Evolutionary conservation across 2,113 vertebrate genomes (phyloP).

Genomic region (Lepus timidus): DNA sequence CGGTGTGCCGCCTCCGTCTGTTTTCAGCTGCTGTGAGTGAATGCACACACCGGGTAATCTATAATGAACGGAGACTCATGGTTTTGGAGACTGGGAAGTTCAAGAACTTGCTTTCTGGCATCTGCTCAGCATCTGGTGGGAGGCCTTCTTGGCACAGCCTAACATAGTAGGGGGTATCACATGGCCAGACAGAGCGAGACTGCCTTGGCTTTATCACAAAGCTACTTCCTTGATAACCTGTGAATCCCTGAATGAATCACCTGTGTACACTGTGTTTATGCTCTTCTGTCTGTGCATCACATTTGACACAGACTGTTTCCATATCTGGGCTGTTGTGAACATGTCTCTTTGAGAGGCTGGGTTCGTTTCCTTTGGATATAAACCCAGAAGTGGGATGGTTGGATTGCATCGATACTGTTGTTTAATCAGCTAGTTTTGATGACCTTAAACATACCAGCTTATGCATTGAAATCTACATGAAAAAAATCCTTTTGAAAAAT

Average conservation of each 20-base stretch:
- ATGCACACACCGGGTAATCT: no score
- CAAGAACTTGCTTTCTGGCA: no score
- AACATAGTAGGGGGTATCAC: no score
- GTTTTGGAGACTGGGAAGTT: no score
- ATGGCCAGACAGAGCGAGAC: no score
- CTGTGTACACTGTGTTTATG: neutral
- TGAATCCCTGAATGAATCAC: no score
- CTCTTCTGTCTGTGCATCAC: neutral
- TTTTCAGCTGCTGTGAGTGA: no score
- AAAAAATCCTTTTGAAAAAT: neutral
- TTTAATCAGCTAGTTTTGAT: neutral
- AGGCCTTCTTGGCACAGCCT: no score
- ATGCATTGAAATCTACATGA: neutral
- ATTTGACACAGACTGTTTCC: neutral
- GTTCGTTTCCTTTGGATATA: neutral
- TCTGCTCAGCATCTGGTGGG: no score
- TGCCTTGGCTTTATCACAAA: no score
- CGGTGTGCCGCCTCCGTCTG: neutral
- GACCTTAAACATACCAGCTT: conserved; percentile 36
- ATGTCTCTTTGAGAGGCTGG: neutral
- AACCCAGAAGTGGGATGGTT: neutral
- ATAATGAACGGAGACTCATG: no score
- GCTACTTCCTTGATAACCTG: no score
- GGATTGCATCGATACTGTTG: neutral
- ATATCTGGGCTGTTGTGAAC: neutral